These are phyloP conservation scores for Perithous albicinctus DNA, from an alignment of 2,888 invertebrate genomes.

Conservation along the genomic window DNA sequence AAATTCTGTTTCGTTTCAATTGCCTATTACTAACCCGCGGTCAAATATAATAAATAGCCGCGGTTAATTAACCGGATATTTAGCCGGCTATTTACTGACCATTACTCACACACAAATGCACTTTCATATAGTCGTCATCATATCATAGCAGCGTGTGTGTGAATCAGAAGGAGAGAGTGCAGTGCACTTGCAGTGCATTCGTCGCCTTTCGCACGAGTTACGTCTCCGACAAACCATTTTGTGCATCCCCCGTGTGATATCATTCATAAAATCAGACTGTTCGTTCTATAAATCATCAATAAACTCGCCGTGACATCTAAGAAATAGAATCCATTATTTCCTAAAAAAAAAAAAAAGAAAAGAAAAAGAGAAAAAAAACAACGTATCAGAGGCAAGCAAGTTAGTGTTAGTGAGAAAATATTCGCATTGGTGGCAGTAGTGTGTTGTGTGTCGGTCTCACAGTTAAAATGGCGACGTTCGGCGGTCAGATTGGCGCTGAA, in stretches of 20 bases:
- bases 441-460: conserved; percentile 61
- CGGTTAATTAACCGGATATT: too few species aligned
- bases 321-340: neutral
- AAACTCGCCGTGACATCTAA: neutral
- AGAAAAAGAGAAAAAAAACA: too few species aligned
- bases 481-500: conserved; percentile 78
- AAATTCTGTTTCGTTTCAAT: too few species aligned
- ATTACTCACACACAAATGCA: too few species aligned
- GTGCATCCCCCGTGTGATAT: too few species aligned
- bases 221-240: too few species aligned
- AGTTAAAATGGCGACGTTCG: conserved; percentile 83
- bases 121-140: neutral
- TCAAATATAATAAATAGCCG: too few species aligned
- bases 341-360: conserved; percentile 15
- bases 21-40: too few species aligned
- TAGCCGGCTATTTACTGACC: too few species aligned
- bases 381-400: too few species aligned
- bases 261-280: neutral
- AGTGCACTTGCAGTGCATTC: conserved; percentile 63
- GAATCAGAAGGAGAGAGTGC: conserved; percentile 53
- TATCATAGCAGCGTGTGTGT: neutral
- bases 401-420: conserved; percentile 2
- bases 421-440: conserved; percentile 35
- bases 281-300: neutral
- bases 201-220: too few species aligned